Base-by-base conservation (phyloP, 2,797 vertebrate genomes). In the Threskiornis aethiopicus region DNA sequence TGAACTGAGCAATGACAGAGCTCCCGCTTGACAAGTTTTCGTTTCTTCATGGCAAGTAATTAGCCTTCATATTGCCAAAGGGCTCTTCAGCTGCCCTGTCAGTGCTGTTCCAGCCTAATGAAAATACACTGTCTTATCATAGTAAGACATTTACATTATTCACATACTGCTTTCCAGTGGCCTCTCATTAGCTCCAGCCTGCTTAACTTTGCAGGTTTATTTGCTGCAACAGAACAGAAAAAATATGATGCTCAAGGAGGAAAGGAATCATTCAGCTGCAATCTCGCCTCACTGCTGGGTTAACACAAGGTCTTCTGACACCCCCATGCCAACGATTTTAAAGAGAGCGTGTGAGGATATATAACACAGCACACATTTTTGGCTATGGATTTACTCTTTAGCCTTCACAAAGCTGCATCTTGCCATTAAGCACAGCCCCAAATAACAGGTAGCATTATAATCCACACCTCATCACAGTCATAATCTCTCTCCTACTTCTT, bases 41-140 rank as follows among this genome's bases (percentile, higher is more conserved):
- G 16, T 97, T 98, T 94, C 97, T 96, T 97, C 86, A 78, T 88
- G 97, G 96, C 96, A 96, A 98, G 97, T 97, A 98, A 98, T 98
- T 98, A 98, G 97, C 97, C 84, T 97, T 97, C 95, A 58, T 93
- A 65, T 97, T 97, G 98, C 98, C 97, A 98, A 98, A 95, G 96
- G 97, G 97, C 89, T 96, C 94, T 96, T 98, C 96, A 97, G 95
- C 92, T 97, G 95, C 88, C 95, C 94, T 96, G 96, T 97, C 93
- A 97, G 55, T 77, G 80, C 95, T 93, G 89, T 93, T 91, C 73
- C 92, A 96, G 70, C 65, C 90, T 96, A 97, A 97, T 91, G 91
- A 96, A 97, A 97, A 96, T 61, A 57, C 78, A 95, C 69, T 42
- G 11, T 90, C 86, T 97, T 92, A 91, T 83, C 97, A 96, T 55